Base-by-base conservation (phyloP, 2,888 invertebrate genomes). In the Drosophila setosimentum region DNA sequence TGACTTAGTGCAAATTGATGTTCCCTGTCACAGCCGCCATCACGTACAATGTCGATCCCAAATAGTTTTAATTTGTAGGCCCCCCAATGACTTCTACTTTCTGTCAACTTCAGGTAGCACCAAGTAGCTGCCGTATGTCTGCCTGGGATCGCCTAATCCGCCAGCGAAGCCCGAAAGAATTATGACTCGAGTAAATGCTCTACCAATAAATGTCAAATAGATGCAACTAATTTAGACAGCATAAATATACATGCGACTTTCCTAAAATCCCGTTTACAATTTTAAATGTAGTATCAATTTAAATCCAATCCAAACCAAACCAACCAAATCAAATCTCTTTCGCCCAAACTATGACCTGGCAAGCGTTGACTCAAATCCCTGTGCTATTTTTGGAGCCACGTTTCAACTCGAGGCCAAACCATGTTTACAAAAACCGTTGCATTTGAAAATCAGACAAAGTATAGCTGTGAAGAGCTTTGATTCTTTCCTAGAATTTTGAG, bases 1-100 rank as follows among this genome's bases (percentile, higher is more conserved):
- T 61, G 64, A 69, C 78, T 85, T 83, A 83, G 66, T 72, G 68
- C 59, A 81, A 86, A 84, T 86, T 88, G 79, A 86, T 84, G 89
- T 71, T 59, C 54, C 68, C 73, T 84, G 87, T 83, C 83, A 73
- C 83, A 73, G 70, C 49, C 70, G 70, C 49, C 70, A 48, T 50
- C 74, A 67, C 62, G 55, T 55, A 54, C 57, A 24, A 64, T 10
- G 37, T 2, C 57, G 63, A 55, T 49, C 64, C 68, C 40, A 65
- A 48, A 57, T 82, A 74, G 76, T 77, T 42, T 42, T 53, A 73
- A 68, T 82, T 73, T 69, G 65, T 71, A 37, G 40, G 30, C 27
- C 5, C 65, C 21, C 27, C 1, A 53, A 27, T 61, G 67, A 59
- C 65, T 69, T 63, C 49, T 49, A 59, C 65, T 69, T 63, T 57